phyloP scores from a whole-genome alignment of 1,140 invertebrate species.

The Pseudomyrmex sp. region DNA sequence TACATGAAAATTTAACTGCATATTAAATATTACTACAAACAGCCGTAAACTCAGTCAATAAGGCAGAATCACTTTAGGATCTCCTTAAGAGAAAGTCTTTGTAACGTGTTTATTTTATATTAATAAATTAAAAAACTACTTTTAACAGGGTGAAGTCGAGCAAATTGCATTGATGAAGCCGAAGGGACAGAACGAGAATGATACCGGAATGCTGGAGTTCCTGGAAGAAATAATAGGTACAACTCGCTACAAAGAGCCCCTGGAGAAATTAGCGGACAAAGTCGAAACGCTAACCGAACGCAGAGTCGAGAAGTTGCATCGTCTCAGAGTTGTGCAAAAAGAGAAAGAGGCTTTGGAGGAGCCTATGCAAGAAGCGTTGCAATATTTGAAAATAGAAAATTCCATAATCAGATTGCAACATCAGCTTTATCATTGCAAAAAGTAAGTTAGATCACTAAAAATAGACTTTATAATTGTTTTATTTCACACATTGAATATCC shows the following conservation, averaged over 20 bases:
- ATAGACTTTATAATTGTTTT: slow-evolving; percentile 31
- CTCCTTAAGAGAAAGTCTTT: too few species aligned
- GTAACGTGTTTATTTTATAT: slow-evolving; percentile 3
- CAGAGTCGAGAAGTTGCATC: slow-evolving; percentile 94
- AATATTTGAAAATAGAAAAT: slow-evolving; percentile 93
- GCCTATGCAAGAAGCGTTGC: slow-evolving; percentile 94
- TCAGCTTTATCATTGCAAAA: slow-evolving; percentile 81
- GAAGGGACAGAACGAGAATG: slow-evolving; percentile 93
- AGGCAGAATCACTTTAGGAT: too few species aligned
- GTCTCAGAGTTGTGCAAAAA: slow-evolving; percentile 95
- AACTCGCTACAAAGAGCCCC: slow-evolving; percentile 94
- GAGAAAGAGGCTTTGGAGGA: slow-evolving; percentile 95
- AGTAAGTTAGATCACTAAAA: slow-evolving; percentile 82
- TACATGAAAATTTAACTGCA: too few species aligned
- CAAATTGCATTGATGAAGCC: slow-evolving; percentile 99
- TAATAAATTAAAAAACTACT: slow-evolving; percentile 1
- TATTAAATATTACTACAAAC: too few species aligned
- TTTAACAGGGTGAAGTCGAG: slow-evolving; percentile 97
- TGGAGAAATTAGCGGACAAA: slow-evolving; percentile 91
- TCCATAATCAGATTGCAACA: slow-evolving; percentile 86
- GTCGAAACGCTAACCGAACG: slow-evolving; percentile 93
- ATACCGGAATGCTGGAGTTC: slow-evolving; percentile 98
- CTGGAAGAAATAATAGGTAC: slow-evolving; percentile 99
- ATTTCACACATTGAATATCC: slow-evolving; percentile 25
- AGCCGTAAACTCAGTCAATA: too few species aligned